Conservation (phyloP, 2,888 invertebrate species). For the Myathropa florea region DNA sequence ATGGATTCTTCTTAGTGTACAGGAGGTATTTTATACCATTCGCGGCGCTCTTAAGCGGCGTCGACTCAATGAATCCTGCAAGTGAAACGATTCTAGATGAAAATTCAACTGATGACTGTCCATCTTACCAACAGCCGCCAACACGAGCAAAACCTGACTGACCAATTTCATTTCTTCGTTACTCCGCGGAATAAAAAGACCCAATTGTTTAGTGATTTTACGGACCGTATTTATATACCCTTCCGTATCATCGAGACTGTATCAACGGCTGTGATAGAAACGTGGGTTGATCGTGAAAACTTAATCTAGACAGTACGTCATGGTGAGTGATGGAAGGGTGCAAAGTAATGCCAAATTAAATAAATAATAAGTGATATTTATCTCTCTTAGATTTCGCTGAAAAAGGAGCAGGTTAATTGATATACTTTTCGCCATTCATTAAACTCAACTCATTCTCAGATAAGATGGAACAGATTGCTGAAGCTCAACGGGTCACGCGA, state of each 20-base stretch:
- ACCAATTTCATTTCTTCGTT: background rate
- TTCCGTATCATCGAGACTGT: background rate
- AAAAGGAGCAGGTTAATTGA: background rate
- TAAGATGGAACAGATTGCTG: too few species aligned
- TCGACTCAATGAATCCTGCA: background rate
- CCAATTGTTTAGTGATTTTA: background rate
- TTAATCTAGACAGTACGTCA: background rate
- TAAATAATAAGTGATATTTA: background rate
- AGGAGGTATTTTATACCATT: constrained; percentile 65
- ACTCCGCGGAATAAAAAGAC: background rate
- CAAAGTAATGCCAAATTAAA: background rate
- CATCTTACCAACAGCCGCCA: background rate
- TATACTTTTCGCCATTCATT: background rate
- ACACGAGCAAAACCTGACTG: background rate
- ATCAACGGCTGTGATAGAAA: background rate
- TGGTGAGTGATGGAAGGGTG: background rate
- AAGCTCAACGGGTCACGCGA: too few species aligned
- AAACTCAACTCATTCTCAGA: too few species aligned
- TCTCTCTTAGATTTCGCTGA: background rate
- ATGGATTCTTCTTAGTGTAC: constrained; percentile 70
- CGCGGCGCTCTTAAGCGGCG: background rate
- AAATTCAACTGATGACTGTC: background rate
- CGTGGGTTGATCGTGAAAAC: background rate
- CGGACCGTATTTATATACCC: background rate
- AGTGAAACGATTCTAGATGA: background rate